Conservation (phyloP, 2,797 vertebrate species). For the Myripristis jacobus region DNA sequence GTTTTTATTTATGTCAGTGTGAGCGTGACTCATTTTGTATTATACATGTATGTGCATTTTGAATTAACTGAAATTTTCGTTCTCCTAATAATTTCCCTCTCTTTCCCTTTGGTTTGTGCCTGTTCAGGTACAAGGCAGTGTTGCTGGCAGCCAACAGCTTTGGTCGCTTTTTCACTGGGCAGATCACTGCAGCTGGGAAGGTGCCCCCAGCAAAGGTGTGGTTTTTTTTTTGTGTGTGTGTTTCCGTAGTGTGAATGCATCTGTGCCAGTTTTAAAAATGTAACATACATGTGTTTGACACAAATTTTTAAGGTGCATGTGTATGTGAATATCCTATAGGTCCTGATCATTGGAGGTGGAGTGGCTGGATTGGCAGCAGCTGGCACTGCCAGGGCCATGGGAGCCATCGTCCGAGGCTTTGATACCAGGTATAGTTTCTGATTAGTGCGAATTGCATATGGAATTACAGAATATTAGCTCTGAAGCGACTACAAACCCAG, state of each 20-base stretch:
- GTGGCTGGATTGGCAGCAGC: slow-evolving; percentile 87
- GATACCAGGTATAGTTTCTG: slow-evolving; percentile 82
- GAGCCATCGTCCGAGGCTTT: slow-evolving; percentile 88
- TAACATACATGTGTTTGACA: not conserved
- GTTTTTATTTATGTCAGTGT: no score
- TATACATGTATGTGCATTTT: no score
- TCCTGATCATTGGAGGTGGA: slow-evolving; percentile 89
- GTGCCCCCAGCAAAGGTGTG: slow-evolving; percentile 84
- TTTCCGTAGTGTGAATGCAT: slow-evolving; percentile 6
- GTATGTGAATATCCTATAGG: slow-evolving; percentile 61
- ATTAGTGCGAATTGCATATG: not conserved
- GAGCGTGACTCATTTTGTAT: no score
- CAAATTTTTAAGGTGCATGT: slow-evolving; percentile 27
- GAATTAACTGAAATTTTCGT: no score
- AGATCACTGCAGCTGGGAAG: slow-evolving; percentile 85
- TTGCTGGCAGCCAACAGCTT: slow-evolving; percentile 95
- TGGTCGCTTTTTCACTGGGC: slow-evolving; percentile 87
- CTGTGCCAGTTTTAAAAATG: not conserved
- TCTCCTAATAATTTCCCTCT: no score
- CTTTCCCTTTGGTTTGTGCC: slow-evolving; percentile 9
- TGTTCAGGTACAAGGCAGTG: slow-evolving; percentile 93
- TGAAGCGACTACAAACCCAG: no score
- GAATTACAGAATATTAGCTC: not conserved
- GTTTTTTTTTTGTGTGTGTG: not conserved
- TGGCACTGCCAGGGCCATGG: slow-evolving; percentile 87